phyloP scores from a whole-genome alignment of 2,888 invertebrate species.

The Sphinx pinastri region DNA sequence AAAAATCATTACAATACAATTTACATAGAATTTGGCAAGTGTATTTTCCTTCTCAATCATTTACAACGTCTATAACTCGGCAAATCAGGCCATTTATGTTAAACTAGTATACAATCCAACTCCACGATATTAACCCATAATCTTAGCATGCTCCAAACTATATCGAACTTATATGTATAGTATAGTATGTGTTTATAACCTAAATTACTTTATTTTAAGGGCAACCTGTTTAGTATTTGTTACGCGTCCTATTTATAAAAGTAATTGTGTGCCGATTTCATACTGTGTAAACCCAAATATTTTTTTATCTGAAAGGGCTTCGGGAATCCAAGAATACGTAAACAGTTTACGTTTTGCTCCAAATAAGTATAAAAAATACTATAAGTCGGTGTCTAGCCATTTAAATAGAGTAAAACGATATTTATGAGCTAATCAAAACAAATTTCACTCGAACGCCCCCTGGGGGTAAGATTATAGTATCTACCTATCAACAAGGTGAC shows the following conservation, averaged over 20 bases:
- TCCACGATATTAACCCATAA: not conserved
- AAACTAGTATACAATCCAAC: too few species aligned
- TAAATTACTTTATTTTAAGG: constrained; percentile 7
- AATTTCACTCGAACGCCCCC: not conserved
- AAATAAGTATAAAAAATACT: not conserved
- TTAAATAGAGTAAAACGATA: not conserved
- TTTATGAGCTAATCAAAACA: not conserved
- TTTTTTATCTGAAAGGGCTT: constrained; percentile 11
- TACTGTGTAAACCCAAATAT: not conserved
- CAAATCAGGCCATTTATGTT: not conserved
- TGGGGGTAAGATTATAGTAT: not conserved
- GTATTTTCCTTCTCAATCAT: too few species aligned
- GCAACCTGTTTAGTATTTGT: constrained; percentile 21
- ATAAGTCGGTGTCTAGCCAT: not conserved
- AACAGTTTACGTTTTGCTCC: not conserved
- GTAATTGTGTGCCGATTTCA: not conserved
- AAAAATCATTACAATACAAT: not conserved
- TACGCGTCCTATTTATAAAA: constrained; percentile 11
- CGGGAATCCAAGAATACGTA: not conserved
- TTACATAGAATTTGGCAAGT: too few species aligned
- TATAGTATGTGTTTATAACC: constrained; percentile 15
- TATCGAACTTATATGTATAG: not conserved
- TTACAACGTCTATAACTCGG: too few species aligned
- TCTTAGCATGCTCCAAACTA: not conserved
- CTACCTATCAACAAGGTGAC: not conserved